A percentile compares a stretch with the other conserved stretches of the same genome.
phyloP scores from a whole-genome alignment of 2,888 invertebrate species.

The Chydorus sphaericus region DNA sequence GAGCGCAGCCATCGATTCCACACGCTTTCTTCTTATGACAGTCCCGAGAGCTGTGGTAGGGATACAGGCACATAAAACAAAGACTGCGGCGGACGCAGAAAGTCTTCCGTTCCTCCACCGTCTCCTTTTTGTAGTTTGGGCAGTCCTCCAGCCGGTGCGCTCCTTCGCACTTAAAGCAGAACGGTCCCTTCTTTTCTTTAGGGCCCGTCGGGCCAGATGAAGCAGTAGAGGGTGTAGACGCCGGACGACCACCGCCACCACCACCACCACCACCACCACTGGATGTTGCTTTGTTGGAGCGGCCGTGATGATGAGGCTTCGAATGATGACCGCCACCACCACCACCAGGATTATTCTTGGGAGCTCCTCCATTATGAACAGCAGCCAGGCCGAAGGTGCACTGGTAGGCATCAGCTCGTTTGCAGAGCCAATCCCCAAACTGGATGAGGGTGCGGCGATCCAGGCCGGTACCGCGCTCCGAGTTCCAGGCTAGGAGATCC shows the following conservation, averaged over 20 bases:
- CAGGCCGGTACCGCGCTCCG: not conserved
- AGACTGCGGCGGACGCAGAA: not conserved
- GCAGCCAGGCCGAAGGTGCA: not conserved
- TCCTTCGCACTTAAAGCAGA: not conserved
- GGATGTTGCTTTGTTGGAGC: no score
- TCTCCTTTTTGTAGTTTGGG: not conserved
- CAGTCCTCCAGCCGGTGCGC: not conserved
- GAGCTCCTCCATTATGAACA: no score
- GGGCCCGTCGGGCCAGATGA: no score
- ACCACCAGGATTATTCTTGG: no score
- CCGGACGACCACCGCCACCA: no score
- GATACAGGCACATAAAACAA: not conserved
- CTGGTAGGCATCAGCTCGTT: not conserved
- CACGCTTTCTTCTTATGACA: not conserved
- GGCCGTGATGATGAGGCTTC: no score
- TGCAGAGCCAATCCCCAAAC: not conserved
- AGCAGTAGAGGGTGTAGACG: no score
- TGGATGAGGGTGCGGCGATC: not conserved
- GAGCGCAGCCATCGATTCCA: not conserved
- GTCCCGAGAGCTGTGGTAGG: not conserved
- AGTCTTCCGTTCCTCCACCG: not conserved
- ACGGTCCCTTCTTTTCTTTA: no score
- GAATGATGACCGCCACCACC: no score
- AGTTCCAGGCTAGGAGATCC: slow-evolving; percentile 1
- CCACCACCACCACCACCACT: no score